Base-by-base conservation (phyloP, 2,113 vertebrate species). In the Malurus alboscapulatus region DNA sequence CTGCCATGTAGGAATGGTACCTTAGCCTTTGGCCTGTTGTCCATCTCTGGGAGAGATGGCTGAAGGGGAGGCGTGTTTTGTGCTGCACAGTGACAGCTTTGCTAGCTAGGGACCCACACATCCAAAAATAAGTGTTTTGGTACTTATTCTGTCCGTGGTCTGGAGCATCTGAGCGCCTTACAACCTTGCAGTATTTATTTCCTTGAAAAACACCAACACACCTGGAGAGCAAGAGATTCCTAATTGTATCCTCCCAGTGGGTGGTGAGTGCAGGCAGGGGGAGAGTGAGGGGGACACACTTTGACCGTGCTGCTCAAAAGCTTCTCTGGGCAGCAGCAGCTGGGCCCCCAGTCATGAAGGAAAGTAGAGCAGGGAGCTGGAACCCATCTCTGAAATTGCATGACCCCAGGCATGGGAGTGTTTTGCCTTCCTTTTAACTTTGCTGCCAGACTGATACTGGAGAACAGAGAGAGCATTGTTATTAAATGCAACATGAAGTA, bases 391-490 rank as follows among this genome's bases (percentile, higher is more conserved):
- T 87, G 63, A 90, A 92, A 77, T 17, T 57, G 45, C 13, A 30
- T 44, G 93, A 93, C 55, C 63, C 21, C 51, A 85, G 85, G 34
- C 47, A 67, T 25, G 44, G 75, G 51, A 40, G 40, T 92, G 38
- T 80, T 90, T 94, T 88, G 34, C 47, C 59, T 90, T 67, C 36
- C 61, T 89, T 91, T 94, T 83, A 90, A 80, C 57, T 84, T 84
- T 67, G 29, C 72, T 78, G 84, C 55, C 48, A 87, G 75, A 32
- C 48, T 66, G 62, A 40, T n/a, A 58, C 2, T 44, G 32, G 22
- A 78, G 14, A 61, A 48, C 30, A 85, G 67, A 76, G 34, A 55
- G 13, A 84, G 42, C 61, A 75, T 62, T 85, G 71, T 85, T 82
- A 34, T 72, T 78, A 89, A 63, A 58, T 92, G 87, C 61, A 82